Conservation (phyloP, 2,113 vertebrate species). For the Cyrtonyx montezumae region DNA sequence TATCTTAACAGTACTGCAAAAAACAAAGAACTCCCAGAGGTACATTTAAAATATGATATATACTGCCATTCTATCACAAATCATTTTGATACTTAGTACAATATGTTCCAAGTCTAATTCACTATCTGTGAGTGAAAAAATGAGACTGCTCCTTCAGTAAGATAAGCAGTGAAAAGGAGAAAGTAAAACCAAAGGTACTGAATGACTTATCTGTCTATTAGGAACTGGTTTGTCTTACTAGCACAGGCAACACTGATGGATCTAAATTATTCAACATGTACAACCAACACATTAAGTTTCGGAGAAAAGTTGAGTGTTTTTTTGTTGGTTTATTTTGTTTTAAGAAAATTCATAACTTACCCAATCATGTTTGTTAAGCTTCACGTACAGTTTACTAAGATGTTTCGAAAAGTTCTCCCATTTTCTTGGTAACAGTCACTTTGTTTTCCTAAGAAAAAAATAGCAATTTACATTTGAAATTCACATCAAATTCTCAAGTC, state of each 20-base stretch:
- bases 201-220: background rate
- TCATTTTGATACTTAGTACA: background rate
- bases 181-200: background rate
- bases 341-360: background rate
- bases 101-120: background rate
- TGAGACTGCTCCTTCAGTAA: background rate
- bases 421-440: background rate
- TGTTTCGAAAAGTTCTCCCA: background rate
- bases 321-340: background rate
- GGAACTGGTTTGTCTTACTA: background rate
- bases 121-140: background rate
- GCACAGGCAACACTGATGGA: conserved; percentile 1
- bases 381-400: background rate
- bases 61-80: background rate
- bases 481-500: background rate
- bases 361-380: background rate
- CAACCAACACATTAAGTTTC: conserved; percentile 1
- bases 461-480: background rate
- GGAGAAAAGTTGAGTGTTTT: background rate
- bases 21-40: conserved; percentile 11
- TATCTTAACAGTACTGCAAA: background rate
- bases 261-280: conserved; percentile 29
- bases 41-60: background rate
- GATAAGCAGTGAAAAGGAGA: conserved; percentile 7
- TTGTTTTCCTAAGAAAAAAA: background rate